Evolutionary conservation across 2,113 vertebrate species (phyloP), one percentile per base, ranked within the genome.

Genomic region (Cricetomys ansorgei): DNA sequence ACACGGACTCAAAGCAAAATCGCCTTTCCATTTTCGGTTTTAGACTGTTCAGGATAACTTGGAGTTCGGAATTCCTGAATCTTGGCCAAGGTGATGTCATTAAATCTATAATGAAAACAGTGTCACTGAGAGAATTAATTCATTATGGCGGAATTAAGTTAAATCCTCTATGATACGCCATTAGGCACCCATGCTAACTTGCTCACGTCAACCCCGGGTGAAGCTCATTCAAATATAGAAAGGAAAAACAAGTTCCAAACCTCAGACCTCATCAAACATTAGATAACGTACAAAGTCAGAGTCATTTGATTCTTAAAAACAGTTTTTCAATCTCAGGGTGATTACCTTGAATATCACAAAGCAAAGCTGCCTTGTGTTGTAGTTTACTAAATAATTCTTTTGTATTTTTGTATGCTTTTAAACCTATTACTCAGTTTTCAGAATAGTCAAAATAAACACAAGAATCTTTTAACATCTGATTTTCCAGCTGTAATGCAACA

Each of bases 131-230:
- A 55, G 77, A 94, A 87, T 86, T 91, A 92, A 97, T 97, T 97
- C 97, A 98, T 98, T 97, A 97, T 97, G 97, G 97, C 84, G 92
- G 98, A 97, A 97, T 97, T 97, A 97, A 97, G 92, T 95, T 96
- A 96, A 96, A 97, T 97, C 96, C 96, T 96, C 90, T 93, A 75
- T 88, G 95, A 96, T 96, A 92, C 8, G 40, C 96, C 89, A 96
- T 88, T 97, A 92, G 97, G 90, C 59, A 70, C 92, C 90, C 95
- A 50, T 19, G 3, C 95, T 87, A 93, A 95, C 96, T 76, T 76
- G 92, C 94, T 88, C 86, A 57, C 72, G 43, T 88, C 90, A 94
- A 92, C 45, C 83, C 70, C 34, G 19, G 91, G 67, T 13, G 87
- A 85, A 59, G 25, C 48, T 40, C 76, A 27, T 88, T 91, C 91